Base-by-base conservation (phyloP, 2,888 invertebrate genomes). In the Sepiola atlantica region DNA sequence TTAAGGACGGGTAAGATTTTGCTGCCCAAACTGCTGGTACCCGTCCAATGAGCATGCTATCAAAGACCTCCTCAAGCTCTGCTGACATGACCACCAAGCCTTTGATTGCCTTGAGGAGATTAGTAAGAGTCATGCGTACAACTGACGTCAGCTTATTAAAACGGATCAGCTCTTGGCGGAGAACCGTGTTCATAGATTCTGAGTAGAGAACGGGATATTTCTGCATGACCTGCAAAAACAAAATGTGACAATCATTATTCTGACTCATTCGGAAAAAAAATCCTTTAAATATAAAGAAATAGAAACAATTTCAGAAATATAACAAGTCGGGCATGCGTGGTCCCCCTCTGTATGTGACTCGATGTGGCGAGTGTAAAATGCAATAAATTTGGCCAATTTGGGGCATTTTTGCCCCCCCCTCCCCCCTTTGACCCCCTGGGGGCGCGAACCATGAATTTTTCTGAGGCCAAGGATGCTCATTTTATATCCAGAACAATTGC, bases 121-220 rank as follows among this genome's bases (percentile, higher is more conserved):
- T 97, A 94, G 95, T 95, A 28, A 97, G 96, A 2, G 97, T 96
- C 8, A 94, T 94, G 35, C 97, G 96, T n/a, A 97, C 97, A 32
- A 97, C 97, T 20, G 94, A 94, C n/a, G 96, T 96, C 94, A 97
- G 96, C 35, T 97, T 96, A 95, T 97, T 97, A 95, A 97, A 97
- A 55, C 97, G 96, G 95, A 97, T 97, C 94, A 97, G 95, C 94
- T 97, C 97, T 95, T 97, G 97, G 94, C 97, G 95, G 93, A 97
- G 96, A 77, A 97, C 97, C 4, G 97, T 97, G 96, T 97, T 97
- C 97, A 97, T 97, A 0, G 97, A 97, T 95, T 97, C 97, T 35
- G 96, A 95, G 95, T 97, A 97, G 54, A 97, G 93, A 32, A 97
- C 97, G 21, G 97, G 97, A 95, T 97, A 97, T 94, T 97, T 97